Base-by-base conservation (phyloP, 2,113 vertebrate genomes). In the Rynchops niger region DNA sequence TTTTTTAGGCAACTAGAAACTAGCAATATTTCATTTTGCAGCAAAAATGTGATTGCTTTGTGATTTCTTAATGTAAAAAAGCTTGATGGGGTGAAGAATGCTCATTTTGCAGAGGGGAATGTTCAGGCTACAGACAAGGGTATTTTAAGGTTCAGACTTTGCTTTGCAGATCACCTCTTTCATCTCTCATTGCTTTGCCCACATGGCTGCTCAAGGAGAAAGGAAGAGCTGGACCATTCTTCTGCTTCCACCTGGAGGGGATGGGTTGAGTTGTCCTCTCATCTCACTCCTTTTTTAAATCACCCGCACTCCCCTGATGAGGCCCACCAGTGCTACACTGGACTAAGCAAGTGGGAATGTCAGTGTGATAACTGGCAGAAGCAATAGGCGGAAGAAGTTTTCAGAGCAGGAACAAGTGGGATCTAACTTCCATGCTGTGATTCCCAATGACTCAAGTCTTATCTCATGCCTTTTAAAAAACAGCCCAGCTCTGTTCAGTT, bases 11-110 rank as follows among this genome's bases (percentile, higher is more conserved):
- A 59, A 14, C 16, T 38, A 58, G 27, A 66, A 93, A 20, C 5
- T 23, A 36, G 1, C 0, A 19, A 9, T 15, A 38, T 56, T 38
- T 59, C 0, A 0, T 67, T 90, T 83, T 78, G 8, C 17, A 42
- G 50, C 13, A 38, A 47, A 78, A 91, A 81, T 66, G 11, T 6
- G 59, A 20, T 82, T 67, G 50, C 4, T 87, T 81, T 67, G 9
- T 59, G 26, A 47, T 71, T 89, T 38, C 9, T 59, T 32, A 27
- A 26, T 13, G 21, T 78, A 27, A 42, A 88, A 67, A 62, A 27
- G 1, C 36, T 87, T 26, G 5, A 20, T 80, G 49, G 56, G 22
- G 6, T 11, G 21, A 5, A 6, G 5, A 86, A 52, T 9, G 15
- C 17, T 71, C 25, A 50, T 83, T 56, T 82, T 56, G 29, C 29